These are phyloP conservation scores for Argyresthia albistria DNA, from an alignment of 2,888 invertebrate species.

Conservation along the genomic window DNA sequence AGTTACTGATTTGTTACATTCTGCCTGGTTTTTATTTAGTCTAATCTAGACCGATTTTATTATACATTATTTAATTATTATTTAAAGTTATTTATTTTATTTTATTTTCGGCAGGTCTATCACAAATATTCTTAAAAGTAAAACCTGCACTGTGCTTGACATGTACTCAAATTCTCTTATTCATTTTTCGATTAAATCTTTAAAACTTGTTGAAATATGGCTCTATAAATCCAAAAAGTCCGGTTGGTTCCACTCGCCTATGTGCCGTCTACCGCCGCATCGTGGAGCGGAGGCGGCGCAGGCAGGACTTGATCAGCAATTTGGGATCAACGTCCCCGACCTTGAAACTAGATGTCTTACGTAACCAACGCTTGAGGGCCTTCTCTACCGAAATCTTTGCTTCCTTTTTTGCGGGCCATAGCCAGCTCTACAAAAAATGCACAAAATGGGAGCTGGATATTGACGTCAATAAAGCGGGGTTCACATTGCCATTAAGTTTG, in stretches of 20 bases:
- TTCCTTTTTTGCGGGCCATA: conserved; percentile 49
- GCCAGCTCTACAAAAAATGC: not conserved
- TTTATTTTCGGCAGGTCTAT: too few relatives aligned
- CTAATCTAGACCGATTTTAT: too few relatives aligned
- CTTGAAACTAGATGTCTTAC: conserved; percentile 71
- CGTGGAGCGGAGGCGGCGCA: conserved; percentile 5
- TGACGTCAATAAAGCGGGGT: not conserved
- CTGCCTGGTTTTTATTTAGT: too few relatives aligned
- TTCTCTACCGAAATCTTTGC: conserved; percentile 56
- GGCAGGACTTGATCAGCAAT: conserved; percentile 64
- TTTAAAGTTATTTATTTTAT: too few relatives aligned
- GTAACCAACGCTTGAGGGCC: conserved; percentile 57
- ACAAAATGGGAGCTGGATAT: not conserved
- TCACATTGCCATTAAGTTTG: too few relatives aligned
- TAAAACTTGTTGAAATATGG: too few relatives aligned
- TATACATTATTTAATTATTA: too few relatives aligned
- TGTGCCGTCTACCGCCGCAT: conserved; percentile 19
- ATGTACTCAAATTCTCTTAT: too few relatives aligned
- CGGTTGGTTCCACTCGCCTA: conserved; percentile 29
- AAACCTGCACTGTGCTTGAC: too few relatives aligned
- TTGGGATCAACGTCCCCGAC: conserved; percentile 71
- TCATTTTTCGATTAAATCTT: too few relatives aligned
- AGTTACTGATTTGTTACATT: too few relatives aligned
- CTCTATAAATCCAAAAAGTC: conserved; percentile 40
- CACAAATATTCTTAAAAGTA: too few relatives aligned